Evolutionary conservation across 2,888 invertebrate species (phyloP).

Genomic region (Muscina levida): DNA sequence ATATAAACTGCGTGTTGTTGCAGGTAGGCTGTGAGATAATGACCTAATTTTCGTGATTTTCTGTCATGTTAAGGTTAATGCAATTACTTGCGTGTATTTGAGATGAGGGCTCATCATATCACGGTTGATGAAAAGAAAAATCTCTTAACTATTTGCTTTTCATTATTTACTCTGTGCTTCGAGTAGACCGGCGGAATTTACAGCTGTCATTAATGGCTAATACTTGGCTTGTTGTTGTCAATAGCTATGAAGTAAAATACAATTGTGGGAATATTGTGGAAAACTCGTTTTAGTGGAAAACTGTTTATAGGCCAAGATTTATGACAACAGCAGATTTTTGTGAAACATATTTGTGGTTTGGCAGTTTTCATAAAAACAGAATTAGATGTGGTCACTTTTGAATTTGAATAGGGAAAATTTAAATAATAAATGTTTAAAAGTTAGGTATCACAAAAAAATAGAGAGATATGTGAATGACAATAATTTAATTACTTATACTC

Average conservation of each 20-base stretch:
- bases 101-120: no score
- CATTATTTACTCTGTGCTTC: no score
- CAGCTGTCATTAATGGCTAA: background rate
- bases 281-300: background rate
- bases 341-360: conserved; percentile 15
- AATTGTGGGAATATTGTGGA: conserved; percentile 48
- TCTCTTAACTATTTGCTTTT: background rate
- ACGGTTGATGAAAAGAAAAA: background rate
- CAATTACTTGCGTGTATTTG: no score
- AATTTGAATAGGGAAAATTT: no score
- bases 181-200: conserved; percentile 30
- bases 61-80: conserved; percentile 22
- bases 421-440: no score
- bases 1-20: conserved; percentile 40
- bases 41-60: conserved; percentile 35
- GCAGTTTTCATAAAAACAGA: no score
- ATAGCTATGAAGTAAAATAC: background rate
- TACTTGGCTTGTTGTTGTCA: background rate
- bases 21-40: conserved; percentile 43
- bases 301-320: conserved; percentile 8
- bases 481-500: no score
- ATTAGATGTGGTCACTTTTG: no score
- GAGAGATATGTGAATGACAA: no score
- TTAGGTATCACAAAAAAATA: no score
- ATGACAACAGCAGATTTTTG: conserved; percentile 11